Base-by-base conservation (phyloP, 2,888 invertebrate genomes). In the Ophioninae sp. region DNA sequence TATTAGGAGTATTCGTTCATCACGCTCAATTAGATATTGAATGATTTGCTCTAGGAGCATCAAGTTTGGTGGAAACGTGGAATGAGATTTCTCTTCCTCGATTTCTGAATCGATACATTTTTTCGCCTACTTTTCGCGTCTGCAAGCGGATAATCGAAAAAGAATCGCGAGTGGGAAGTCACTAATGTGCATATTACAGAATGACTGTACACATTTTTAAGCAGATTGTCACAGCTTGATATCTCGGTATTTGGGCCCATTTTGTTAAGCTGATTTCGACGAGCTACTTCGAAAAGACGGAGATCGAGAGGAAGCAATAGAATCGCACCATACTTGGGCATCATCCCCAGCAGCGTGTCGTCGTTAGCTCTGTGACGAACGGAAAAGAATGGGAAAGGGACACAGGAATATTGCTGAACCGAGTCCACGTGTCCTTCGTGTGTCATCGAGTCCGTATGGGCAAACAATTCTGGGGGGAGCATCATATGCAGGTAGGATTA, bases 401-500 rank as follows among this genome's bases (percentile, higher is more conserved):
- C 61, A 80, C 68, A 77, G 71, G 65, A 76, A 64, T 69, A 71
- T 41, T 72, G 58, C 51, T 64, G 39, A 74, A 79, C 71, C 79
- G 68, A 30, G 75, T 78, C 81, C 83, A 85, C 86, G 86, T 86
- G 84, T 83, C 83, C 79, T 81, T 86, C 87, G 90, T 90, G 89
- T 90, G 90, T 91, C 90, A 87, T 86, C 85, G 85, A 83, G 87
- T 86, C 84, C 85, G 83, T 79, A 69, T 82, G 82, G 86, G 85
- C 89, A 89, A 89, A 90, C 90, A 91, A 90, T 88, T 89, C 89
- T 87, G 68, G 81, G 61, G 90, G 89, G 91, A 89, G 91, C 92
- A 92, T 92, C 92, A 89, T 91, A 90, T 90, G 92, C 92, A 93
- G 92, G 92, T 93, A 93, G 92, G 92, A 93, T 93, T 93, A 92